Conservation (phyloP, 1,140 invertebrate species). For the Leptinotarsa texana region DNA sequence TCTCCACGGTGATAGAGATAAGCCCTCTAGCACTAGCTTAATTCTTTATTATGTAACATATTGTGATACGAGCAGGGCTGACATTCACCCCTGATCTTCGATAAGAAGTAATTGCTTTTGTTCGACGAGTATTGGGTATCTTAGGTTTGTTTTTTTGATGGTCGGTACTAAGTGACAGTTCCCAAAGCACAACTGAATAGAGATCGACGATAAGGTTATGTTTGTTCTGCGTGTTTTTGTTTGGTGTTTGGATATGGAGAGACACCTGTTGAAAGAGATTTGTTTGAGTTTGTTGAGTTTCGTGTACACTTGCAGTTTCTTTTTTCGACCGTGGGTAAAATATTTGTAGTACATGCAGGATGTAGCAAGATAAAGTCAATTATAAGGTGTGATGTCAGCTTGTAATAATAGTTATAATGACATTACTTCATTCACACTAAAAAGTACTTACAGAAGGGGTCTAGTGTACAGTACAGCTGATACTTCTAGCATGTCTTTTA, state of each 20-base stretch:
- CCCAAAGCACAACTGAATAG: constrained; percentile 6
- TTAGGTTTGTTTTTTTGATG: constrained; percentile 14
- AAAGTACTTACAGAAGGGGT: no score
- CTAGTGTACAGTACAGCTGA: no score
- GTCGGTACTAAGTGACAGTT: constrained; percentile 22
- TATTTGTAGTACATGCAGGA: no score
- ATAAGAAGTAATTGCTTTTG: constrained; percentile 17
- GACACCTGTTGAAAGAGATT: constrained; percentile 13
- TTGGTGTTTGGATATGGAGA: neutral
- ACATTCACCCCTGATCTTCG: neutral
- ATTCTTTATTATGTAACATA: constrained; percentile 25
- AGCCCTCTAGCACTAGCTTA: constrained; percentile 24
- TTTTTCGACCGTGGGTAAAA: neutral
- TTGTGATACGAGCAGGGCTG: constrained; percentile 19
- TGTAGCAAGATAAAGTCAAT: no score
- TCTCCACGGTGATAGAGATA: constrained; percentile 30
- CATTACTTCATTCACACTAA: no score
- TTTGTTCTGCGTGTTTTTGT: constrained; percentile 10
- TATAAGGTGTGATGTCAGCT: no score
- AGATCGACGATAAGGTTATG: constrained; percentile 11
- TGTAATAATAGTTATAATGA: no score
- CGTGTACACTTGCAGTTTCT: constrained; percentile 2
- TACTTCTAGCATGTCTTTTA: no score
- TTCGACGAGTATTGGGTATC: constrained; percentile 7
- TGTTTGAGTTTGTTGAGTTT: neutral